A percentile compares a stretch with the other conserved stretches of the same genome.
Evolutionary conservation across 2,888 invertebrate genomes (phyloP).

Genomic region (Antheraea assamensis): DNA sequence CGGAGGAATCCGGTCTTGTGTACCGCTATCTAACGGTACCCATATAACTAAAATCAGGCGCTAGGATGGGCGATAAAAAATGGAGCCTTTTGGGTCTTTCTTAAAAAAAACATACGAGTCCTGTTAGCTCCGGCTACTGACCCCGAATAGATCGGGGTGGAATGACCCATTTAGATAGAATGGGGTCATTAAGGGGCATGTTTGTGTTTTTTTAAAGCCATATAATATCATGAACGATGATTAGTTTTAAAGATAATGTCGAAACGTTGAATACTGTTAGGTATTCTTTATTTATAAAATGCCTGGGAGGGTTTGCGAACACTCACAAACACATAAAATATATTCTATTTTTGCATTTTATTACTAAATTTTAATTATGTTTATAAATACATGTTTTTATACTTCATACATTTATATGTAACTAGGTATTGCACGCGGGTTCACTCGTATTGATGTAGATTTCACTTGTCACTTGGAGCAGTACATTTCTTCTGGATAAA

Average conservation of each 20-base stretch:
- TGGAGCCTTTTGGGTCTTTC: slow-evolving; percentile 56
- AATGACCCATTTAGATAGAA: slow-evolving; percentile 78
- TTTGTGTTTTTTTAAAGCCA: slow-evolving; percentile 22
- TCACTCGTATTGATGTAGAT: too few relatives aligned
- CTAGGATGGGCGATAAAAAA: slow-evolving; percentile 76
- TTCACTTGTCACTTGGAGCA: too few relatives aligned
- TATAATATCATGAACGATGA: slow-evolving; percentile 3
- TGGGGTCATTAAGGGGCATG: slow-evolving; percentile 63
- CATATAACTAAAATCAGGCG: slow-evolving; percentile 70
- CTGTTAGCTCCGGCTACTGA: slow-evolving; percentile 76
- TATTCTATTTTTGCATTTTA: not conserved
- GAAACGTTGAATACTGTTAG: not conserved
- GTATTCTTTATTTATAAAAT: not conserved
- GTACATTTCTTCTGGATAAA: too few relatives aligned
- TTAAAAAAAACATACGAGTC: slow-evolving; percentile 69
- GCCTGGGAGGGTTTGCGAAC: not conserved
- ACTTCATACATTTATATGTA: too few relatives aligned
- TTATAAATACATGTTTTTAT: not conserved
- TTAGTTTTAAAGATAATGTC: slow-evolving; percentile 8
- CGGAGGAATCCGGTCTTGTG: slow-evolving; percentile 40
- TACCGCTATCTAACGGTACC: slow-evolving; percentile 66
- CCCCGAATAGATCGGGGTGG: slow-evolving; percentile 63
- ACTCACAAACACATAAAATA: not conserved
- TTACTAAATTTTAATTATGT: not conserved
- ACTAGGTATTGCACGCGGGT: too few relatives aligned